Evolutionary conservation across 2,113 vertebrate genomes (phyloP).

Genomic region (Anguilla japonica): DNA sequence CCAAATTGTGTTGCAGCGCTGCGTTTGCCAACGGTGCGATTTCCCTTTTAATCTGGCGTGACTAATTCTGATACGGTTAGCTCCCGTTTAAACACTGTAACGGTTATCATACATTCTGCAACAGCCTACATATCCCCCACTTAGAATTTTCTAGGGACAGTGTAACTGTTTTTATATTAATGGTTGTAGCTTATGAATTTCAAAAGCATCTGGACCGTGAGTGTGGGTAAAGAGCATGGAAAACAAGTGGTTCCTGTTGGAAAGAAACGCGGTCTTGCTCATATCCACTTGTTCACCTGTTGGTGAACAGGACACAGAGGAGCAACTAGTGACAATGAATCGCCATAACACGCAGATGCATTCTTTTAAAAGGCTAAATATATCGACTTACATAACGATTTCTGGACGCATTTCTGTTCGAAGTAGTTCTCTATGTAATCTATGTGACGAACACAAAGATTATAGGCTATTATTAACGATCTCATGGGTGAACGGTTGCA

Average conservation of each 20-base stretch:
- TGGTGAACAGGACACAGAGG: not conserved
- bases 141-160: no score
- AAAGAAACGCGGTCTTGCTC: not conserved
- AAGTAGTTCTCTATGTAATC: not conserved
- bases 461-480: no score
- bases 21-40: not conserved
- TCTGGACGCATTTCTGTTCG: not conserved
- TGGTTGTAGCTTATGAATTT: no score
- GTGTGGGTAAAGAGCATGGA: no score
- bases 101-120: not conserved
- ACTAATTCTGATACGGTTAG: not conserved
- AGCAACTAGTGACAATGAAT: not conserved
- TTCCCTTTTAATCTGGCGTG: not conserved
- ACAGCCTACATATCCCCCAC: no score
- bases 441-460: not conserved
- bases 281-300: not conserved
- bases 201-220: no score
- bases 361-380: not conserved
- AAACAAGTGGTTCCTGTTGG: no score
- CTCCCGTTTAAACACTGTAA: not conserved
- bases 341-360: not conserved
- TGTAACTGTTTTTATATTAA: no score
- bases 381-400: not conserved
- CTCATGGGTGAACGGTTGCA: not conserved
- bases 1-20: not conserved